Percentiles rank a stretch among this genome's conserved stretches.
Evolutionary conservation across 2,113 vertebrate species (phyloP).

Genomic region (Emydocephalus ijimae): DNA sequence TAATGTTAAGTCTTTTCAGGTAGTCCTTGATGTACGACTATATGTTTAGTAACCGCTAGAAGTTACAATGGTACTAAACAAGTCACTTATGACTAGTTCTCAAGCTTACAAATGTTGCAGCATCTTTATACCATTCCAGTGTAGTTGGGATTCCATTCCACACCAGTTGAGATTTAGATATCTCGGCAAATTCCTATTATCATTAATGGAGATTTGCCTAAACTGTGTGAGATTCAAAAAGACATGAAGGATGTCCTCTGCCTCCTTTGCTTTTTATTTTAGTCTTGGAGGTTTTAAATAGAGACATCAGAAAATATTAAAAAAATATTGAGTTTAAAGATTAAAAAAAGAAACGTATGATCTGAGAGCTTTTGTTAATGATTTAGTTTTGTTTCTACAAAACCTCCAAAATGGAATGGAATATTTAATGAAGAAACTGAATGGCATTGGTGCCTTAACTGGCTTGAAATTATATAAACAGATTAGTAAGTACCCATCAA

Average conservation of each 20-base stretch:
- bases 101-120: no score
- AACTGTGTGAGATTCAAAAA: background rate
- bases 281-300: background rate
- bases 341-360: background rate
- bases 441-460: background rate
- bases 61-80: no score
- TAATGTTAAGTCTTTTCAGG: background rate
- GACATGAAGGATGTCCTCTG: background rate
- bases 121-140: background rate
- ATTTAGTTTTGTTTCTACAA: background rate
- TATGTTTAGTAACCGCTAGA: no score
- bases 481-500: background rate
- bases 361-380: background rate
- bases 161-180: background rate
- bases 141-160: background rate
- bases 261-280: background rate
- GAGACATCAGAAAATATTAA: background rate
- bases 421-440: background rate
- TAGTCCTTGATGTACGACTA: no score
- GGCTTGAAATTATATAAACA: background rate
- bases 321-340: background rate
- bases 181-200: background rate
- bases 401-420: background rate
- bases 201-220: background rate
- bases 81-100: no score